Percentiles rank a stretch among this genome's conserved stretches.
Conservation (phyloP, 2,797 vertebrate species). For the Pristis pectinata region DNA sequence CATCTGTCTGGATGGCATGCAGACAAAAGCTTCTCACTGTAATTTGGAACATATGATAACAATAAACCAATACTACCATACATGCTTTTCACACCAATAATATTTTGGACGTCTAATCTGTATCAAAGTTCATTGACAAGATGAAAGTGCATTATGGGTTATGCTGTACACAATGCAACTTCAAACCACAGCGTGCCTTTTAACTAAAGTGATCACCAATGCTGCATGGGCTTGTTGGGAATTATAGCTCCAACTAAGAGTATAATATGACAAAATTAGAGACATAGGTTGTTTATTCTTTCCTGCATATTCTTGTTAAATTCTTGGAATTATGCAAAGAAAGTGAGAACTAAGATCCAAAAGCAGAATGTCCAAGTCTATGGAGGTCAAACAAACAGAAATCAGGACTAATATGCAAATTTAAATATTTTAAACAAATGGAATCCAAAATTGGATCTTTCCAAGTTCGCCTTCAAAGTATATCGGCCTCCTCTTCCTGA, state of each 20-base stretch:
- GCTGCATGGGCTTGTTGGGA: not conserved
- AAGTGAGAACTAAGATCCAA: not conserved
- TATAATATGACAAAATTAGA: not conserved
- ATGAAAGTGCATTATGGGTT: not conserved
- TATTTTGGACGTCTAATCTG: not conserved
- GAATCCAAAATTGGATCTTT: not conserved
- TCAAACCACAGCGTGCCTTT: not conserved
- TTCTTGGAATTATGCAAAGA: not conserved
- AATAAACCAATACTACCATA: not conserved
- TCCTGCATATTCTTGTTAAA: not conserved
- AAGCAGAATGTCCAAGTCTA: not conserved
- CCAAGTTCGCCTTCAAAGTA: not conserved
- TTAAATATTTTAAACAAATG: not conserved
- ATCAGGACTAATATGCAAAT: not conserved
- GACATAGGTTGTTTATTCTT: not conserved
- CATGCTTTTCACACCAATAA: not conserved
- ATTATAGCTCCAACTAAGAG: not conserved
- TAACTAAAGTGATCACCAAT: not conserved
- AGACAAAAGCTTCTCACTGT: too few species aligned
- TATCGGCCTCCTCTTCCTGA: not conserved
- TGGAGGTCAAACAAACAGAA: not conserved
- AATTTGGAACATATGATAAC: too few species aligned
- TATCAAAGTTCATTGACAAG: not conserved
- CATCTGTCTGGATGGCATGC: too few species aligned
- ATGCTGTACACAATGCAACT: not conserved